Conservation (phyloP, 2,888 invertebrate genomes). For the Drymonia ruficornis region DNA sequence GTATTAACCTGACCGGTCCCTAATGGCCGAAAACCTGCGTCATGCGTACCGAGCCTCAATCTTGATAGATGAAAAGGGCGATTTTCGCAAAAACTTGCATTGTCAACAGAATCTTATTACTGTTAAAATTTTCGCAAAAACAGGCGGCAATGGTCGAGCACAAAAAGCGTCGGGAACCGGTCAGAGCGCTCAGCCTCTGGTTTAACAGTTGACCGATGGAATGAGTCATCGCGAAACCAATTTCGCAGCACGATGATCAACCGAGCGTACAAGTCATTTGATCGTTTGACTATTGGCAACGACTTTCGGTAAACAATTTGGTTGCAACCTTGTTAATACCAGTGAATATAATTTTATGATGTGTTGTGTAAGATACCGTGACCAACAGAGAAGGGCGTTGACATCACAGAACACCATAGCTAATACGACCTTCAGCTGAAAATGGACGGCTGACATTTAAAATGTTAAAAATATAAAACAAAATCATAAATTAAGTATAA, state of each 20-base stretch:
- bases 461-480: not conserved
- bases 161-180: slow-evolving; percentile 29
- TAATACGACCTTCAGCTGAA: not conserved
- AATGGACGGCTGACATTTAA: not conserved
- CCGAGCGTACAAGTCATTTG: slow-evolving; percentile 23
- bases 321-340: slow-evolving; percentile 10
- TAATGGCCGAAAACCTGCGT: not conserved
- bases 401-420: not conserved
- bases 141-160: slow-evolving; percentile 9
- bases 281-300: slow-evolving; percentile 24
- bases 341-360: not conserved
- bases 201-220: slow-evolving; percentile 26
- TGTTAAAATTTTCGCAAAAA: slow-evolving; percentile 28
- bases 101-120: slow-evolving; percentile 40
- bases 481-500: not conserved
- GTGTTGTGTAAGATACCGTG: not conserved
- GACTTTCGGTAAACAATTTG: slow-evolving; percentile 18
- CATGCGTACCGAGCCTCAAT: slow-evolving; percentile 4
- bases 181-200: slow-evolving; percentile 28
- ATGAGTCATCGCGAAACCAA: slow-evolving; percentile 51
- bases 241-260: slow-evolving; percentile 44
- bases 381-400: not conserved
- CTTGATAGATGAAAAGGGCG: slow-evolving; percentile 19
- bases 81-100: slow-evolving; percentile 30
- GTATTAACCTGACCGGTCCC: not conserved